Percentiles rank a stretch among this genome's conserved stretches.
Evolutionary conservation across 2,888 invertebrate species (phyloP).

Genomic region (Artemia sinica): DNA sequence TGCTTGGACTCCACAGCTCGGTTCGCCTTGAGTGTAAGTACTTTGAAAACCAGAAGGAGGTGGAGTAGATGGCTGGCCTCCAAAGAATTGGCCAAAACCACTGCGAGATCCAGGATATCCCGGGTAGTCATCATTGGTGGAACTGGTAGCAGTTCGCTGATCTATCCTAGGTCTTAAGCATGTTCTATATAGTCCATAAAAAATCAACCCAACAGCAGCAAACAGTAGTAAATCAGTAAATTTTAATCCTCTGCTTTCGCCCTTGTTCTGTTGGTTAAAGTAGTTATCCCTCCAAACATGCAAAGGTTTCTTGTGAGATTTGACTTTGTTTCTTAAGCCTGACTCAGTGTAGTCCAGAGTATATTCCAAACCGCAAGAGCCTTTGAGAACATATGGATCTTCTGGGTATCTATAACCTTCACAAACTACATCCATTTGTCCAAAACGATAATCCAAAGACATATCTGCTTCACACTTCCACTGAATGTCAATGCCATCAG

Average conservation of each 20-base stretch:
- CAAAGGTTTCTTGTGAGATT: constrained; percentile 24
- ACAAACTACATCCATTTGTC: constrained; percentile 37
- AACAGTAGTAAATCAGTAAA: constrained; percentile 30
- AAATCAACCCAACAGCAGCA: constrained; percentile 29
- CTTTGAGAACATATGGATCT: constrained; percentile 38
- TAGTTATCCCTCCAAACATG: constrained; percentile 18
- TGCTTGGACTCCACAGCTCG: too few relatives aligned
- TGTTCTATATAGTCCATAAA: constrained; percentile 33
- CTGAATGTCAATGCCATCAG: too few relatives aligned
- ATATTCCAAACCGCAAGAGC: constrained; percentile 41
- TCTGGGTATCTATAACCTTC: too few relatives aligned
- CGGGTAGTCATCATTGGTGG: too few relatives aligned
- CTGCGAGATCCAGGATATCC: too few relatives aligned
- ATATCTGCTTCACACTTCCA: constrained; percentile 35
- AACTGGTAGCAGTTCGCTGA: constrained; percentile 21
- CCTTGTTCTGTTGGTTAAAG: constrained; percentile 17
- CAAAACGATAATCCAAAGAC: constrained; percentile 35
- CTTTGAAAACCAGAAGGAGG: too few relatives aligned
- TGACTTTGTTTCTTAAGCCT: constrained; percentile 28
- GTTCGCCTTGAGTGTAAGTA: too few relatives aligned
- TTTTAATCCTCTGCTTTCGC: background rate
- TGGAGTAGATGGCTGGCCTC: too few relatives aligned
- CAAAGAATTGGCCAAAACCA: too few relatives aligned
- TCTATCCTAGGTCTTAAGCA: constrained; percentile 29
- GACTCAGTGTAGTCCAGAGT: constrained; percentile 34